Conservation (phyloP, 37 sponge, comb jelly and placozoan genomes). For the Ephydatia muelleri region DNA sequence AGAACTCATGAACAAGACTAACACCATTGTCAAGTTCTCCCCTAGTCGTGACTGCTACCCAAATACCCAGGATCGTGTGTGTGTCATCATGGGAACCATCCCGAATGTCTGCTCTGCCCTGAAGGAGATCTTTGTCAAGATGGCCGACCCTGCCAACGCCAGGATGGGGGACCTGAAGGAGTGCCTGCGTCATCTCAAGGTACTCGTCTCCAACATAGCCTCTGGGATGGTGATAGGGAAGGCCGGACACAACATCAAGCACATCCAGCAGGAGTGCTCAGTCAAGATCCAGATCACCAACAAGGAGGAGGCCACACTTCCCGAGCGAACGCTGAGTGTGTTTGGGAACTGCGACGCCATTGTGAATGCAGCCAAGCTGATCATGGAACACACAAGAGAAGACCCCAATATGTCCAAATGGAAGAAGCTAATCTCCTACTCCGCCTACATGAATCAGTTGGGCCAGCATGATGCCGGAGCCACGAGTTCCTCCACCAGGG, state of each 20-base stretch:
- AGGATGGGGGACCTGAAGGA: slow-evolving; percentile 31
- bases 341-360: slow-evolving; percentile 50
- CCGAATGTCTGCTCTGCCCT: slow-evolving; percentile 46
- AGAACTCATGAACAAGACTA: slow-evolving; percentile 68
- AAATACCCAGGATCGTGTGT: slow-evolving; percentile 80
- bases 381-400: slow-evolving; percentile 45
- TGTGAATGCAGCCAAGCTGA: slow-evolving; percentile 36
- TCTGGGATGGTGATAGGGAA: slow-evolving; percentile 95
- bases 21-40: slow-evolving; percentile 81
- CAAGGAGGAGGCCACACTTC: slow-evolving; percentile 65
- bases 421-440: slow-evolving; percentile 49
- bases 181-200: slow-evolving; percentile 49
- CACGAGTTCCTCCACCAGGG: neutral
- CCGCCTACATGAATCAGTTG: neutral
- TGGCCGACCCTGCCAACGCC: slow-evolving; percentile 23
- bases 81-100: slow-evolving; percentile 61
- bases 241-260: slow-evolving; percentile 83
- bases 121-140: slow-evolving; percentile 32
- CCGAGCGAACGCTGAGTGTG: slow-evolving; percentile 80
- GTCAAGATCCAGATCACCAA: slow-evolving; percentile 80
- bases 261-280: slow-evolving; percentile 72
- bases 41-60: slow-evolving; percentile 83
- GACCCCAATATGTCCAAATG: slow-evolving; percentile 67
- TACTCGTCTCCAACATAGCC: slow-evolving; percentile 88
- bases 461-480: neutral